phyloP scores from a whole-genome alignment of 2,888 invertebrate genomes.

The Eristalinus aeneus region DNA sequence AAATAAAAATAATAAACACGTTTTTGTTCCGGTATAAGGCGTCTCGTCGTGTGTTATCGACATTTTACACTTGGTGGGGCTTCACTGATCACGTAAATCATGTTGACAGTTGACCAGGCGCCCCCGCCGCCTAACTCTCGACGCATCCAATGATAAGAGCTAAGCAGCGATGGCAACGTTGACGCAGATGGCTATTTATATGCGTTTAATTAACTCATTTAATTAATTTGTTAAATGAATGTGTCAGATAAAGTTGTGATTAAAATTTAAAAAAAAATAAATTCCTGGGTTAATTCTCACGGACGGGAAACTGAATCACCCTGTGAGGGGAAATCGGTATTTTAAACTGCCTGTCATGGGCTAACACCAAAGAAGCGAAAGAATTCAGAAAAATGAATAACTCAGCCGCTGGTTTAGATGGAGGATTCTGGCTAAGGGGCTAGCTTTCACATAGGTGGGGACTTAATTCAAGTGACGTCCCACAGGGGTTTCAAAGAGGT shows the following conservation, averaged over 20 bases:
- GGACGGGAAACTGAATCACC: background rate
- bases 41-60: constrained; percentile 47
- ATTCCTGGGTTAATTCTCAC: too few relatives aligned
- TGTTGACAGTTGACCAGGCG: constrained; percentile 50
- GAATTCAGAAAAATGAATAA: too few relatives aligned
- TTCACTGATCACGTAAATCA: constrained; percentile 45
- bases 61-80: constrained; percentile 55
- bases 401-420: too few relatives aligned
- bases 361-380: too few relatives aligned
- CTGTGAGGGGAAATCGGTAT: background rate
- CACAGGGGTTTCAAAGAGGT: too few relatives aligned
- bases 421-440: too few relatives aligned
- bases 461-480: too few relatives aligned
- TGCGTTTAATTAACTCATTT: constrained; percentile 67
- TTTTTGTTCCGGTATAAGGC: constrained; percentile 50
- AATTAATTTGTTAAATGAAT: constrained; percentile 64
- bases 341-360: too few relatives aligned
- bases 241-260: constrained; percentile 54
- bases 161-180: constrained; percentile 1
- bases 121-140: background rate
- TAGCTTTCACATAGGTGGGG: too few relatives aligned
- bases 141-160: constrained; percentile 1
- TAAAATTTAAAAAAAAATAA: constrained; percentile 41
- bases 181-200: constrained; percentile 27
- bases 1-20: constrained; percentile 37